These are phyloP conservation scores for Pachliopta kotzebuea DNA, from an alignment of 2,888 invertebrate species.

Conservation along the genomic window DNA sequence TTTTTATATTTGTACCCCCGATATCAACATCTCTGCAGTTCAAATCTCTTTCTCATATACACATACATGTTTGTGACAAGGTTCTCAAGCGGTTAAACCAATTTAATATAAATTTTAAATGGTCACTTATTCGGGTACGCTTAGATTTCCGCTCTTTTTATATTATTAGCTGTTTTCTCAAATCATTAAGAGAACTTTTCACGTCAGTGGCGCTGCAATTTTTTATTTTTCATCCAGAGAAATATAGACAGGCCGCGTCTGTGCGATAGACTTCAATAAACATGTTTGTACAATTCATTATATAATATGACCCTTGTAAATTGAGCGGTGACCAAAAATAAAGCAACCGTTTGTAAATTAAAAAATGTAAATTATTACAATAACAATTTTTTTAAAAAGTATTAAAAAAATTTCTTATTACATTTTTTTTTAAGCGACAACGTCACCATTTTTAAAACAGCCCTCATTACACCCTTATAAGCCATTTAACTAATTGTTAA, in stretches of 20 bases:
- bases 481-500: slow-evolving; percentile 2
- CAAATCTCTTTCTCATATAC: not conserved
- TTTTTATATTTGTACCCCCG: slow-evolving; percentile 4
- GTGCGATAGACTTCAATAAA: not conserved
- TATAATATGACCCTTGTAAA: slow-evolving; percentile 30
- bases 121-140: not conserved
- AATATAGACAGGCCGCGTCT: not conserved
- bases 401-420: not conserved
- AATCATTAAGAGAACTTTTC: not conserved
- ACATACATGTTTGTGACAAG: not conserved
- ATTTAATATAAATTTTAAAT: not conserved
- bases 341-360: not conserved
- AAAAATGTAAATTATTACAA: not conserved
- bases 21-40: not conserved
- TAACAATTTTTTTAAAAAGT: not conserved
- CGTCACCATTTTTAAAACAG: slow-evolving; percentile 1
- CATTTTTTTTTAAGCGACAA: not conserved
- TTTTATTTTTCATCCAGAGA: not conserved
- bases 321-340: slow-evolving; percentile 44
- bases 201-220: not conserved
- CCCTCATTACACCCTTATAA: not conserved
- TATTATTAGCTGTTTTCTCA: not conserved
- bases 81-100: not conserved
- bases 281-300: slow-evolving; percentile 45
- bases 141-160: not conserved